These are phyloP conservation scores for Epizoanthus stellaris DNA, from an alignment of 92 coral and sea anemone species.

Conservation along the genomic window DNA sequence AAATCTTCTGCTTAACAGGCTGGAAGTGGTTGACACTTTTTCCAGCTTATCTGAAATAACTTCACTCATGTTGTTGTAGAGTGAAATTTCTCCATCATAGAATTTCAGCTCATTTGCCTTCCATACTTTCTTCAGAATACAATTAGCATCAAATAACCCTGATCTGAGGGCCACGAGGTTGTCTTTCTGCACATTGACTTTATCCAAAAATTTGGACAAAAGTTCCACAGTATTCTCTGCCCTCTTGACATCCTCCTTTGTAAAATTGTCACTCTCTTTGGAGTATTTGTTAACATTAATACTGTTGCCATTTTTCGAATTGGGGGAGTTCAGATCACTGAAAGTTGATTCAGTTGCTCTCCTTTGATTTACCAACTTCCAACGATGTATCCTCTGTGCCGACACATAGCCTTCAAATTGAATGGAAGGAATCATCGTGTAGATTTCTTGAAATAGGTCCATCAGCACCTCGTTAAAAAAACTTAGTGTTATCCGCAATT, in stretches of 20 bases:
- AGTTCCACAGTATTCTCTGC: slow-evolving; percentile 15
- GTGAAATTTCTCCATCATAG: slow-evolving; percentile 22
- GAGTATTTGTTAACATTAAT: neutral
- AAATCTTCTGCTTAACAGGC: slow-evolving; percentile 14
- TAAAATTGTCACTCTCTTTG: slow-evolving; percentile 7
- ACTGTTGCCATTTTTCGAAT: slow-evolving; percentile 9
- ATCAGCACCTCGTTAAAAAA: too few relatives aligned
- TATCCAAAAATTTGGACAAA: slow-evolving; percentile 1
- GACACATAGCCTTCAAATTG: too few relatives aligned
- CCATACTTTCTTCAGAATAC: slow-evolving; percentile 6
- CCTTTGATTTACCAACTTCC: too few relatives aligned
- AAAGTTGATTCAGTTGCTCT: neutral
- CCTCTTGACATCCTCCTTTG: slow-evolving; percentile 7
- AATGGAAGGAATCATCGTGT: too few relatives aligned
- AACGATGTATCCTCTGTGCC: too few relatives aligned
- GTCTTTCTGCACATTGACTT: slow-evolving; percentile 16
- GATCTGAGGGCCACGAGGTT: slow-evolving; percentile 23
- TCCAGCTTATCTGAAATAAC: slow-evolving; percentile 38
- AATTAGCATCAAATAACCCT: slow-evolving; percentile 5
- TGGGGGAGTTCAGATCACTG: slow-evolving; percentile 4
- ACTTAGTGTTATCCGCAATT: too few relatives aligned
- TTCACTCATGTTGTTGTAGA: slow-evolving; percentile 11
- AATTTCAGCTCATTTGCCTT: slow-evolving; percentile 22
- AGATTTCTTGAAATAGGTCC: too few relatives aligned
- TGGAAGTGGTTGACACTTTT: slow-evolving; percentile 32